Conservation (phyloP, 2,888 invertebrate species). For the Beris morrisii region DNA sequence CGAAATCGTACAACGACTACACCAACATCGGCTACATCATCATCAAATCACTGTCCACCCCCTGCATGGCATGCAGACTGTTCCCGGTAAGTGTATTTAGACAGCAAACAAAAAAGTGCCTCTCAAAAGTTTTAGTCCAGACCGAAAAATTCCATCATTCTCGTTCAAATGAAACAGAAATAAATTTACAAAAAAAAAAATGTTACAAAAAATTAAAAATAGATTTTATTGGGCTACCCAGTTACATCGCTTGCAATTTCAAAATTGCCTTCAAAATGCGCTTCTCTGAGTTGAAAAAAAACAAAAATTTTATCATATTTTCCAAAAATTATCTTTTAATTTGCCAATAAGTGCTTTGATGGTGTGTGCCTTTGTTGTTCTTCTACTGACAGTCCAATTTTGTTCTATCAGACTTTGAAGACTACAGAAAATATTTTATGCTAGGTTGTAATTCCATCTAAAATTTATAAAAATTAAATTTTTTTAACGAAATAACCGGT, state of each 20-base stretch:
- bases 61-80: constrained; percentile 68
- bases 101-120: background rate
- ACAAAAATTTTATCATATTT: constrained; percentile 7
- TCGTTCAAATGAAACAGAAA: background rate
- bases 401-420: background rate
- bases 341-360: constrained; percentile 25
- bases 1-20: constrained; percentile 43
- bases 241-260: no score
- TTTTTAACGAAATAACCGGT: no score
- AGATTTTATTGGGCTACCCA: background rate
- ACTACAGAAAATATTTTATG: no score
- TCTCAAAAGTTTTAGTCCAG: background rate
- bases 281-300: no score
- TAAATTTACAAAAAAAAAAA: background rate
- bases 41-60: constrained; percentile 47
- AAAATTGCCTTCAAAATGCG: no score
- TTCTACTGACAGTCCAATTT: constrained; percentile 27
- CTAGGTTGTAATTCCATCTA: no score
- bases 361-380: constrained; percentile 35
- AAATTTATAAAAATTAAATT: no score
- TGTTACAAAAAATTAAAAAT: background rate
- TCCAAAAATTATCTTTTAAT: constrained; percentile 13
- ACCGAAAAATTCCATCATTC: background rate
- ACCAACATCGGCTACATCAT: constrained; percentile 52
- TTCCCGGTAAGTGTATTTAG: constrained; percentile 61